Conservation (phyloP, 2,113 vertebrate genomes). For the Vicugna pacos region DNA sequence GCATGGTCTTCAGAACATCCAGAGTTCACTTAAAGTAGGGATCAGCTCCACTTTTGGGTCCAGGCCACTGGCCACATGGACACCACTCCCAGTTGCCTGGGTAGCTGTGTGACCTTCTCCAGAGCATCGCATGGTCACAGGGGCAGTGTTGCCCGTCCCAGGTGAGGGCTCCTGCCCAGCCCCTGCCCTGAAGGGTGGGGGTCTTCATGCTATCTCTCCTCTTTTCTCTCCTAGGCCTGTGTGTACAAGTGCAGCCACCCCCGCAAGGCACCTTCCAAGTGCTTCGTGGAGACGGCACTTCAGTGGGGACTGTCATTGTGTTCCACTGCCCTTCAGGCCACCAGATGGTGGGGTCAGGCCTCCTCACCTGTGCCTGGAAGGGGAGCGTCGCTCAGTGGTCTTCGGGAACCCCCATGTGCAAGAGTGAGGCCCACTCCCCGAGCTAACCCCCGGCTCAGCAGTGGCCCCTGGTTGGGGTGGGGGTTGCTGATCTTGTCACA, state of each 20-base stretch:
- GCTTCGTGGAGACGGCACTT: constrained; percentile 91
- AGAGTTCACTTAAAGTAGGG: background rate
- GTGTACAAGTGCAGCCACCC: constrained; percentile 86
- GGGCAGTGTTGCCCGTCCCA: background rate
- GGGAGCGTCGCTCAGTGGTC: constrained; percentile 90
- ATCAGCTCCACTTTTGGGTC: background rate
- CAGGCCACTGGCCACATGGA: background rate
- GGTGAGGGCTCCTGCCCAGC: too few species aligned
- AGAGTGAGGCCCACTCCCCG: constrained; percentile 87
- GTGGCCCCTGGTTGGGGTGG: background rate
- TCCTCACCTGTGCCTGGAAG: constrained; percentile 89
- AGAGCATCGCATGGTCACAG: accelerated
- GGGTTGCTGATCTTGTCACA: background rate
- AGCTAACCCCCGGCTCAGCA: background rate
- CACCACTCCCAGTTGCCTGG: background rate
- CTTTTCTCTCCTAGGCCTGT: constrained; percentile 86
- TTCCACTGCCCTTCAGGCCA: constrained; percentile 91
- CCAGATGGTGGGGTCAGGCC: constrained; percentile 87
- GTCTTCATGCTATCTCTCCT: background rate
- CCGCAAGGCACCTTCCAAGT: constrained; percentile 87
- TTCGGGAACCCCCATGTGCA: constrained; percentile 89
- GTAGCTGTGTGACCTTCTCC: background rate
- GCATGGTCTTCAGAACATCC: background rate
- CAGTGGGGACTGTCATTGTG: constrained; percentile 89
- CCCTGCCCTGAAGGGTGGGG: background rate